phyloP scores from a whole-genome alignment of 2,888 invertebrate genomes.

The Pandemis cinnamomeana region DNA sequence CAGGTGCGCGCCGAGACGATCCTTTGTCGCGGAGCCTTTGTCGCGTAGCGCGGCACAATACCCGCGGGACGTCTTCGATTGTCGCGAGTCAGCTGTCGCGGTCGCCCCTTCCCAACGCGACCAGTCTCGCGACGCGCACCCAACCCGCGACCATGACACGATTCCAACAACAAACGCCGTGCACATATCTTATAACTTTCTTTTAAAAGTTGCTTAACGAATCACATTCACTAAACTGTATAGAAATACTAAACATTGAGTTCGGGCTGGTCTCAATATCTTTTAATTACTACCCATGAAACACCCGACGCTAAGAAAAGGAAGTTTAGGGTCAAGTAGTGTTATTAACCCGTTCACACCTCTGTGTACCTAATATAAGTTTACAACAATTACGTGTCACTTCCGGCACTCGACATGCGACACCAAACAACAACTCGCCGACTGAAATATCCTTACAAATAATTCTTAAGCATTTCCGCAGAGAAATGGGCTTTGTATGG shows the following conservation, averaged over 20 bases:
- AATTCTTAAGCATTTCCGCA: conserved; percentile 1
- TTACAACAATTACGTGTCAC: conserved; percentile 74
- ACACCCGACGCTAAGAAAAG: conserved; percentile 53
- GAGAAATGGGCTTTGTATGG: not conserved
- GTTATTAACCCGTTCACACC: conserved; percentile 83
- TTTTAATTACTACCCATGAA: conserved; percentile 30
- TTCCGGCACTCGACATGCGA: conserved; percentile 64
- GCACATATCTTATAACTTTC: conserved; percentile 18
- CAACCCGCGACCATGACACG: conserved; percentile 58
- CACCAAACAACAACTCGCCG: conserved; percentile 53
- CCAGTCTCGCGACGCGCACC: conserved; percentile 56
- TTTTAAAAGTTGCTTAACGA: not conserved
- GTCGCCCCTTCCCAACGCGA: conserved; percentile 54
- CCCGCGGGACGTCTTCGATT: conserved; percentile 82
- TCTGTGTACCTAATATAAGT: conserved; percentile 74
- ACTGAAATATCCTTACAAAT: conserved; percentile 6
- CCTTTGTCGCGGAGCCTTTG: conserved; percentile 67
- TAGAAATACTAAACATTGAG: not conserved
- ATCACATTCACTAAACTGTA: not conserved
- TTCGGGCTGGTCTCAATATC: conserved; percentile 30
- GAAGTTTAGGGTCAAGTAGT: conserved; percentile 76
- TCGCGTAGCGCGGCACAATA: conserved; percentile 70
- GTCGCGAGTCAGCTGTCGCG: conserved; percentile 80
- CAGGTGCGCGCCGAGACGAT: conserved; percentile 79
- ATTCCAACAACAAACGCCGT: conserved; percentile 42